These are phyloP conservation scores for Scolopax mira DNA, from an alignment of 2,113 vertebrate species.

Conservation along the genomic window DNA sequence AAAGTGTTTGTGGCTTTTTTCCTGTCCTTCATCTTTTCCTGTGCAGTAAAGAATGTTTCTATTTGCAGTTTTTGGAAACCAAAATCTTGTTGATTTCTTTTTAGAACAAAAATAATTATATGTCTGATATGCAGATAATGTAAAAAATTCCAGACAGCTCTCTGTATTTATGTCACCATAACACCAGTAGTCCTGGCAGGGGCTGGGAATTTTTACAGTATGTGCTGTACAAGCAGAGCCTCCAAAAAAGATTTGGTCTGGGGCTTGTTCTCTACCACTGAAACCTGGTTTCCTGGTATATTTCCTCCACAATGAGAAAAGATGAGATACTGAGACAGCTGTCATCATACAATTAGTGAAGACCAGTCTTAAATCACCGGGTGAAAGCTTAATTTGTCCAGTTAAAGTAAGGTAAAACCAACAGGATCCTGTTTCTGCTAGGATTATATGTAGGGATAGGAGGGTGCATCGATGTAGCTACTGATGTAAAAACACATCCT, in stretches of 20 bases:
- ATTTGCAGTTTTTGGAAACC: neutral
- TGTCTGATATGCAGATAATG: neutral
- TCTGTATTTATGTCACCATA: conserved; percentile 44
- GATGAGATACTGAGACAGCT: neutral
- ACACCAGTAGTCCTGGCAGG: neutral
- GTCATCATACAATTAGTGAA: neutral
- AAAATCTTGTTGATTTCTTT: neutral
- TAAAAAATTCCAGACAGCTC: neutral
- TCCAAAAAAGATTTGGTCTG: neutral
- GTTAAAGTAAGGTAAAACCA: neutral
- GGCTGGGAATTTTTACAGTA: neutral
- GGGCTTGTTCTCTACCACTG: neutral
- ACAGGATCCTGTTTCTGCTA: neutral
- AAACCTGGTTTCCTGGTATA: neutral
- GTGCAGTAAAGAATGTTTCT: neutral
- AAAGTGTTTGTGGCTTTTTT: neutral
- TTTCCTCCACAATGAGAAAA: neutral
- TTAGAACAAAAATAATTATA: neutral
- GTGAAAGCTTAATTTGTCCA: neutral
- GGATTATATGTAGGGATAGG: neutral
- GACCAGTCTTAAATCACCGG: neutral
- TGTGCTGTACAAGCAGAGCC: neutral
- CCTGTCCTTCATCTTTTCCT: neutral
- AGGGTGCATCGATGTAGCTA: neutral
- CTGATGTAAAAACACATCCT: neutral